Conservation (phyloP, 2,888 invertebrate species). For the Tachina grossa region DNA sequence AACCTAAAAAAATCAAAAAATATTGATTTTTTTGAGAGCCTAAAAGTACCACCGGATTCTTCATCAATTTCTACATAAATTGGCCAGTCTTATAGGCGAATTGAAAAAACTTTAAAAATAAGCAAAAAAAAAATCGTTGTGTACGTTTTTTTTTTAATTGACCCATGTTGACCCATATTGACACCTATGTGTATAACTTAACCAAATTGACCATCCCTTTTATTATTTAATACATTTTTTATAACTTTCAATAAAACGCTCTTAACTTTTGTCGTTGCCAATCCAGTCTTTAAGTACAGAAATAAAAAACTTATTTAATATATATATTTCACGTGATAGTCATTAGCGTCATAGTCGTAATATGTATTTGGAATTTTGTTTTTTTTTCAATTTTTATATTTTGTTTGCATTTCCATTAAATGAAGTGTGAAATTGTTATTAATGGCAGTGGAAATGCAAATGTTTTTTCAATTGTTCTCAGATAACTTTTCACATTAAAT, state of each 20-base stretch:
- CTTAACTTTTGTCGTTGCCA: neutral
- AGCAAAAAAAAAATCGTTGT: too few relatives aligned
- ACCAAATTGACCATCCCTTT: neutral
- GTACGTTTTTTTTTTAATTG: too few relatives aligned
- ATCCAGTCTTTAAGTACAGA: neutral
- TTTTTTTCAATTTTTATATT: slow-evolving; percentile 4
- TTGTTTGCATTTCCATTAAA: slow-evolving; percentile 52
- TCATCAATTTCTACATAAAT: too few relatives aligned
- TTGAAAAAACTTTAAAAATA: too few relatives aligned
- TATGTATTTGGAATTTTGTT: slow-evolving; percentile 43
- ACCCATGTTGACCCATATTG: too few relatives aligned
- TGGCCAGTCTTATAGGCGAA: too few relatives aligned
- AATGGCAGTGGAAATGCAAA: slow-evolving; percentile 66
- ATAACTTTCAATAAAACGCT: slow-evolving; percentile 1
- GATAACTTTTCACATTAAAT: slow-evolving; percentile 63
- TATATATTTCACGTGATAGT: slow-evolving; percentile 48
- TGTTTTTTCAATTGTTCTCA: slow-evolving; percentile 62
- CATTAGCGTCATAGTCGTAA: slow-evolving; percentile 1
- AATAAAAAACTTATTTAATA: slow-evolving; percentile 31
- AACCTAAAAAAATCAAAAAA: too few relatives aligned
- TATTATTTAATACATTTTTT: slow-evolving; percentile 1
- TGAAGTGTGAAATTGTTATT: slow-evolving; percentile 69
- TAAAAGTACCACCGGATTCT: too few relatives aligned
- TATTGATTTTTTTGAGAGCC: too few relatives aligned
- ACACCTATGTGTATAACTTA: too few relatives aligned